phyloP scores from a whole-genome alignment of 1,140 invertebrate genomes.

The Cherax quadricarinatus region DNA sequence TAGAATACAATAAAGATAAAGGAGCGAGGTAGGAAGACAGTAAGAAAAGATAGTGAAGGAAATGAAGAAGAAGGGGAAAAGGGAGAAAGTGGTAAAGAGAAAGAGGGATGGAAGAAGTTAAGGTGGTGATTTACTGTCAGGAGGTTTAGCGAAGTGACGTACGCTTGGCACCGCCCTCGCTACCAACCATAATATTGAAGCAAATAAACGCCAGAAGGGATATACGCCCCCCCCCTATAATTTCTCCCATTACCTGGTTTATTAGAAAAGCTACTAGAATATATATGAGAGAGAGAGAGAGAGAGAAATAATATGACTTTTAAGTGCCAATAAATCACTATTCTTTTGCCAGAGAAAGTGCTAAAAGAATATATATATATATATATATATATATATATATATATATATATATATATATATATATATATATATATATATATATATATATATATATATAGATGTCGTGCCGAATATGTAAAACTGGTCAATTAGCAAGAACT shows the following conservation, averaged over 20 bases:
- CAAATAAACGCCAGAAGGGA: slow-evolving; percentile 30
- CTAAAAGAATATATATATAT: no score
- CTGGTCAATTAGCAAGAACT: no score
- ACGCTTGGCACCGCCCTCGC: background rate
- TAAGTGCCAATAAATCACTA: no score
- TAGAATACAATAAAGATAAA: background rate
- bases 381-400: no score
- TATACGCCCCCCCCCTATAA: slow-evolving; percentile 1
- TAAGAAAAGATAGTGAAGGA: background rate
- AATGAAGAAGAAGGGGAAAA: background rate
- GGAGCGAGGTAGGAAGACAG: background rate
- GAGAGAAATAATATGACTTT: no score
- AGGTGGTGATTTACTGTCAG: background rate
- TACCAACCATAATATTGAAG: slow-evolving; percentile 30
- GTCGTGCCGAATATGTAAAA: no score
- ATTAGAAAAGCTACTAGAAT: slow-evolving; percentile 22
- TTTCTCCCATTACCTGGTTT: slow-evolving; percentile 36
- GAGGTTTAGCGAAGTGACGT: background rate
- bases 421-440: no score
- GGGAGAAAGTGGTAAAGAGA: background rate
- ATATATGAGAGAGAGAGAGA: background rate
- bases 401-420: no score
- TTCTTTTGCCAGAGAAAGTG: no score
- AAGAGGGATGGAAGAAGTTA: no score
- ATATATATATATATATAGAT: no score